Base-by-base conservation (phyloP, 2,797 vertebrate species). In the Craterocephalus amniculus region DNA sequence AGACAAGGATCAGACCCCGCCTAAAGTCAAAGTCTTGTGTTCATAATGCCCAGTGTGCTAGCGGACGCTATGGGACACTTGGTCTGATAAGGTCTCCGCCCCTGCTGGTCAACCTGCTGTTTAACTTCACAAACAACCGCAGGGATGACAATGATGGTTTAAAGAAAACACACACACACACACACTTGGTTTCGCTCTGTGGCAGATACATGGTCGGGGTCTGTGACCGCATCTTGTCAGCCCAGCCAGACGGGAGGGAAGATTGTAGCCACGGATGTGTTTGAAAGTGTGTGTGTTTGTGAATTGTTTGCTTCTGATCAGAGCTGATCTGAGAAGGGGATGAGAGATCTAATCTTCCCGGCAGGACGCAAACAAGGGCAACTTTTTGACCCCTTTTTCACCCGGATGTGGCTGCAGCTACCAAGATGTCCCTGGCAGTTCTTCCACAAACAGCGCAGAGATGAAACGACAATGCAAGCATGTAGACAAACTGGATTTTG, bases 1-100 rank as follows among this genome's bases (percentile, higher is more conserved):
- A 89, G 86, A 90, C 87, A 90, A 86, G 86, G 88, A 93, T 93
- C 88, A 90, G 80, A 79, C 66, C 54, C 14, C 20, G 75, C 80
- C 87, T 89, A 76, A 76, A 85, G 84, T 85, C 80, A 80, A 85
- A 90, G 85, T 89, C 86, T 83, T 84, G 84, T 88, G 88, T 86
- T 91, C 79, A 85, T 83, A 86, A 89, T 81, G 85, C 86, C 70
- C 86, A 72, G 81, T 84, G 69, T 87, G 86, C 76, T 58, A 32
- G 67, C 20, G 18, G 82, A 83, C 74, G 75, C 69, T 65, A 59
- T 55, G 67, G 76, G 78, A 84, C 12, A 36, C 76, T 35, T 0
- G 29, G 48, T 67, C 83, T 65, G 88, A 90, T 89, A 87, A 86
- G 83, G 85, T 76, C 80, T 65, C 35, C 20, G 70, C 67, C 74